Conservation (phyloP, 1,140 invertebrate species). For the Penaeus chinensis region DNA sequence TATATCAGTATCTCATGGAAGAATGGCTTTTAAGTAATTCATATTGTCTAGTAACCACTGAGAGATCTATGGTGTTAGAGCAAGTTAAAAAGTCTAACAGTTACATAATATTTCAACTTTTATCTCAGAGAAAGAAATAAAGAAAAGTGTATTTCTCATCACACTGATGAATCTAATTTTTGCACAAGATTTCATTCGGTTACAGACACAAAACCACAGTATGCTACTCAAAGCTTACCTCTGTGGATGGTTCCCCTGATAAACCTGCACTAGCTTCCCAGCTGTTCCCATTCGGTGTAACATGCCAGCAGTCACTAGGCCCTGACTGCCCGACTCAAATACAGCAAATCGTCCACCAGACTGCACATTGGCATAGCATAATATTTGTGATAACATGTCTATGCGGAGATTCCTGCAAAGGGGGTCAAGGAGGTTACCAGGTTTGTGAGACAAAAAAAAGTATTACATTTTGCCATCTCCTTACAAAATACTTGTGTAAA, state of each 20-base stretch:
- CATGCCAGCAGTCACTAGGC: constrained; percentile 84
- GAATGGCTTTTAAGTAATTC: too few relatives aligned
- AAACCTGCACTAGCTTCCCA: constrained; percentile 79
- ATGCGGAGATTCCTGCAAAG: constrained; percentile 75
- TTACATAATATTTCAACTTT: too few relatives aligned
- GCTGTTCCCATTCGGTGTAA: constrained; percentile 76
- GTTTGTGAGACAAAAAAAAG: too few relatives aligned
- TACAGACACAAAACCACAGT: not conserved
- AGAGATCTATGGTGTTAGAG: too few relatives aligned
- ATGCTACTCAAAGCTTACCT: constrained; percentile 71
- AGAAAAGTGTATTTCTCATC: too few relatives aligned
- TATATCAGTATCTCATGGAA: too few relatives aligned
- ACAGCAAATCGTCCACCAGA: constrained; percentile 82
- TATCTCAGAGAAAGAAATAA: too few relatives aligned
- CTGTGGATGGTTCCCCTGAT: constrained; percentile 82
- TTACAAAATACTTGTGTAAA: not conserved
- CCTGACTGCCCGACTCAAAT: constrained; percentile 88
- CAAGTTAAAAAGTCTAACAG: too few relatives aligned
- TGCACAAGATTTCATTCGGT: too few relatives aligned
- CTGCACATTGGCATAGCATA: constrained; percentile 83
- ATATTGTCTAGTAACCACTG: too few relatives aligned
- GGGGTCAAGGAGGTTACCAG: not conserved
- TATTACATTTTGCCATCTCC: too few relatives aligned
- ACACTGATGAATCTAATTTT: too few relatives aligned
- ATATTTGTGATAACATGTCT: constrained; percentile 88